A percentile compares a stretch with the other conserved stretches of the same genome.
Conservation (phyloP, 2,797 vertebrate species). For the Falco columbarius region DNA sequence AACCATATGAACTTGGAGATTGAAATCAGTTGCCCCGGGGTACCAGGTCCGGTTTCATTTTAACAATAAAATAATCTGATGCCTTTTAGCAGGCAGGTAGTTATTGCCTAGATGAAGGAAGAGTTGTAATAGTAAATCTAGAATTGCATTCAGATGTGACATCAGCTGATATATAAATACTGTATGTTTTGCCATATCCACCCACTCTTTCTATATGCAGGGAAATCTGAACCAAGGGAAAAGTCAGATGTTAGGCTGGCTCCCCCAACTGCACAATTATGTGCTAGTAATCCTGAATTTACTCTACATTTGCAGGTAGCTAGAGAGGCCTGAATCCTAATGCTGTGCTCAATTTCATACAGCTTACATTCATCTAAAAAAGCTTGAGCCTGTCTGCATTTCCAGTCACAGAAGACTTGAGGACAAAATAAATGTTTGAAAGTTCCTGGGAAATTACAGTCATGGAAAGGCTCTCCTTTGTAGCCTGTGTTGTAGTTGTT, state of each 20-base stretch:
- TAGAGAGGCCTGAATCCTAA: conserved; percentile 42
- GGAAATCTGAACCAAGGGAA: conserved; percentile 29
- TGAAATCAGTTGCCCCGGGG: conserved; percentile 74
- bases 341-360: neutral
- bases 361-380: conserved; percentile 18
- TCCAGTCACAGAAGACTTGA: conserved; percentile 1
- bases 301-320: conserved; percentile 22
- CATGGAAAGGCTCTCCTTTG: neutral
- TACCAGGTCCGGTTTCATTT: conserved; percentile 68
- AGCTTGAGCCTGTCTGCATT: neutral
- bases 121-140: conserved; percentile 66
- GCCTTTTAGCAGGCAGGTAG: conserved; percentile 70
- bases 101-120: conserved; percentile 70
- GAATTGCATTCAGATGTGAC: conserved; percentile 69
- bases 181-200: conserved; percentile 40
- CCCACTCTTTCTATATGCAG: conserved; percentile 64
- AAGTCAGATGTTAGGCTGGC: conserved; percentile 16
- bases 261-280: conserved; percentile 25
- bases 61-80: conserved; percentile 68
- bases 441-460: neutral
- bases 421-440: neutral
- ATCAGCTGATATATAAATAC: conserved; percentile 49
- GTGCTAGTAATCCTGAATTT: neutral
- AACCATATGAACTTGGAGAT: conserved; percentile 71
- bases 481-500: neutral